Percentiles rank a stretch among this genome's conserved stretches.
phyloP scores from a whole-genome alignment of 2,113 vertebrate genomes.

The Serinus canaria region DNA sequence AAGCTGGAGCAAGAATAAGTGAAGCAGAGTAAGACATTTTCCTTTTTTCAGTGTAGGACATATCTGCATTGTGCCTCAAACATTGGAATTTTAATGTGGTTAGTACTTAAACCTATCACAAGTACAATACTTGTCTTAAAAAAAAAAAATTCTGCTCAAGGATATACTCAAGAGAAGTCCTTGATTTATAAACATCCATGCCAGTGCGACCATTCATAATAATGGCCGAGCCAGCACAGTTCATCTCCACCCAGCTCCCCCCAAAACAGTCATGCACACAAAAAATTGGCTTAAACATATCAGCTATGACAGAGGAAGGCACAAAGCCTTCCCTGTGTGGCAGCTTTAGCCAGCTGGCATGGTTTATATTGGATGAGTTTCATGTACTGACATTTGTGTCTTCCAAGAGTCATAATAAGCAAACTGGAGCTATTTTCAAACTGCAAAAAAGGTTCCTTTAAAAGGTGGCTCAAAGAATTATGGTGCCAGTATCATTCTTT shows the following conservation, averaged over 20 bases:
- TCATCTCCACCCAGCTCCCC: slow-evolving; percentile 14
- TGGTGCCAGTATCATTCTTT: background rate
- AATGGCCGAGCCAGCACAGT: slow-evolving; percentile 33
- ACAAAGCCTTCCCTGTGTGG: slow-evolving; percentile 55
- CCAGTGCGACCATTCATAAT: background rate
- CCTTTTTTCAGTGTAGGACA: background rate
- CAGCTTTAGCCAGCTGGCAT: slow-evolving; percentile 63
- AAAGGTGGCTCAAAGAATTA: slow-evolving; percentile 59
- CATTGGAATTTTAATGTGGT: slow-evolving; percentile 62
- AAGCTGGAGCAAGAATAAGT: slow-evolving; percentile 21
- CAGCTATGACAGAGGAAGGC: slow-evolving; percentile 58
- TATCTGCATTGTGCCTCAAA: slow-evolving; percentile 75
- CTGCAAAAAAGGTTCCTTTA: slow-evolving; percentile 50
- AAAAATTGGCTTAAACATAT: slow-evolving; percentile 56
- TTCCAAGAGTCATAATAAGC: slow-evolving; percentile 75
- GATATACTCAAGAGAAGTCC: slow-evolving; percentile 58
- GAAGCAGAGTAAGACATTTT: slow-evolving; percentile 8
- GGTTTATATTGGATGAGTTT: slow-evolving; percentile 65
- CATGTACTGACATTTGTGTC: slow-evolving; percentile 77
- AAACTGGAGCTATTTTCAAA: slow-evolving; percentile 66
- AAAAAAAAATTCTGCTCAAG: slow-evolving; percentile 54
- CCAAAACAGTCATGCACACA: slow-evolving; percentile 62
- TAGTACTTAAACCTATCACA: slow-evolving; percentile 71
- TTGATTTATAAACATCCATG: slow-evolving; percentile 46
- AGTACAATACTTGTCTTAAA: slow-evolving; percentile 62